Conservation (phyloP, 2,797 vertebrate genomes). For the Anguilla obscura region DNA sequence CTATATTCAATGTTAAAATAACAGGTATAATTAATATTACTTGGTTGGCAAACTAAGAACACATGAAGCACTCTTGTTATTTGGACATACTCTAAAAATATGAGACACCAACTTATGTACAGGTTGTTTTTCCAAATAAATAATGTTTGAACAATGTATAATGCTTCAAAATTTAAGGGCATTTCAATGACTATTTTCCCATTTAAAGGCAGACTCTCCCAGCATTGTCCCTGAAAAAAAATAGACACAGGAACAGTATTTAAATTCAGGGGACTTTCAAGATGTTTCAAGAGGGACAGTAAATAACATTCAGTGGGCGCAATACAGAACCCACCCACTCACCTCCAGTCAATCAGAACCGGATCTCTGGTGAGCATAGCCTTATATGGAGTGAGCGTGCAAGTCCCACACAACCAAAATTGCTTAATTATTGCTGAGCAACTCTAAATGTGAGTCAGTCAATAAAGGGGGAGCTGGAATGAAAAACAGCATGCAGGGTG, state of each 20-base stretch:
- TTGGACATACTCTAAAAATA: neutral
- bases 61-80: neutral
- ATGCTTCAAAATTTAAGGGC: neutral
- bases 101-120: neutral
- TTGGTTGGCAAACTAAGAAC: neutral
- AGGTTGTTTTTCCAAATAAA: neutral
- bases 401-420: neutral
- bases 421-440: neutral
- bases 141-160: neutral
- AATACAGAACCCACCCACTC: neutral
- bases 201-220: neutral
- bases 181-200: neutral
- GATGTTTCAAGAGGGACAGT: neutral
- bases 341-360: neutral
- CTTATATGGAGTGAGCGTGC: neutral
- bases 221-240: constrained; percentile 8
- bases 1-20: neutral
- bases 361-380: neutral
- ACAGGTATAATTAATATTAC: neutral
- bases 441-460: neutral
- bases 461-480: neutral
- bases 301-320: neutral
- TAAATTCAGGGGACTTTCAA: neutral
- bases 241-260: neutral
- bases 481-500: neutral